Percentiles rank a stretch among this genome's conserved stretches.
These are phyloP conservation scores for Coccyzus lansbergi DNA, from an alignment of 2,797 vertebrate genomes.

Conservation along the genomic window DNA sequence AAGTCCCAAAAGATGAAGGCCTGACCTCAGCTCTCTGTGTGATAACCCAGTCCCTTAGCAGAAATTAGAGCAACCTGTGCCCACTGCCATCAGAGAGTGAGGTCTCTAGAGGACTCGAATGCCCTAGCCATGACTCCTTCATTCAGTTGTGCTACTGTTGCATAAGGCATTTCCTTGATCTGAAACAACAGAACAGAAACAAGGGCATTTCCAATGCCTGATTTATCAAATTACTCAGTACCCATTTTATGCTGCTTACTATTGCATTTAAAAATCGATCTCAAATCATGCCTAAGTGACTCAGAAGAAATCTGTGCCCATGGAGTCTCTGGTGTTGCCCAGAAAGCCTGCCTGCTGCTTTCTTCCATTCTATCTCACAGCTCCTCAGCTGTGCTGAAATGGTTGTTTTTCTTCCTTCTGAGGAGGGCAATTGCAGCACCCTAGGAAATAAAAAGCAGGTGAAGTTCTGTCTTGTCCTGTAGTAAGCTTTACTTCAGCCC, in stretches of 20 bases:
- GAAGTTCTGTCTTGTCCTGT: neutral
- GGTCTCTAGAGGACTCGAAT: neutral
- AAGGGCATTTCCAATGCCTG: neutral
- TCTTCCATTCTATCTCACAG: neutral
- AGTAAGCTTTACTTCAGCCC: neutral
- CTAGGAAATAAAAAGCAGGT: neutral
- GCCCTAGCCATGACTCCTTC: neutral
- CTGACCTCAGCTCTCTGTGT: neutral
- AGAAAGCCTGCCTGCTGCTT: neutral
- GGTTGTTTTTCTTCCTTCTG: neutral
- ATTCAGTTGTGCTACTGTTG: neutral
- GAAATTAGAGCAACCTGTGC: neutral
- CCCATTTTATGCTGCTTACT: neutral
- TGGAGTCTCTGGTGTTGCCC: conserved; percentile 1
- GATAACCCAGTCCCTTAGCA: neutral
- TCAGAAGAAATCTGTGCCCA: conserved; percentile 4
- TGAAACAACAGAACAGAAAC: no score
- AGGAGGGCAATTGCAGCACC: neutral
- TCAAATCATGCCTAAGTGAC: neutral
- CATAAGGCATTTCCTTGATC: no score
- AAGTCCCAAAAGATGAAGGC: neutral
- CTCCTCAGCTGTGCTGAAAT: neutral
- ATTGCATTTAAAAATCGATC: conserved; percentile 56
- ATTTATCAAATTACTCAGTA: conserved; percentile 25
- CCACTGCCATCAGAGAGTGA: accelerated